Percentiles rank a stretch among this genome's conserved stretches.
These are phyloP conservation scores for Scaptomyza flava DNA, from an alignment of 2,888 invertebrate species.

Conservation along the genomic window DNA sequence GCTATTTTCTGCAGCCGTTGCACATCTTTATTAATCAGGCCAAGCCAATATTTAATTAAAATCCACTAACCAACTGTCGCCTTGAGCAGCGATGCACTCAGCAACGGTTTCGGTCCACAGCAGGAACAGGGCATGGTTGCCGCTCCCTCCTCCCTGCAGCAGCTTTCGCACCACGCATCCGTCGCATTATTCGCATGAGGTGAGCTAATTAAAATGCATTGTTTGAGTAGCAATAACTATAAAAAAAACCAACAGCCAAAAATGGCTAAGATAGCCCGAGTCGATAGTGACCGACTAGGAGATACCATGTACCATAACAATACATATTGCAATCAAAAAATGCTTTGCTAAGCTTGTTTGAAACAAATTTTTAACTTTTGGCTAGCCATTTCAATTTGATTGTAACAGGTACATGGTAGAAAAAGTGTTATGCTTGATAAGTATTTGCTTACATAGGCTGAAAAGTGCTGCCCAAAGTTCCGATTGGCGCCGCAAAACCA, in stretches of 20 bases:
- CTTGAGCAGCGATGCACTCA: conserved; percentile 61
- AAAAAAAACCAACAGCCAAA: conserved; percentile 10
- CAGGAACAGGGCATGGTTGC: conserved; percentile 38
- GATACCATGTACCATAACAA: background rate
- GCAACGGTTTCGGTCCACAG: conserved; percentile 56
- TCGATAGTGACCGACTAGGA: background rate
- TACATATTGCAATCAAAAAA: background rate
- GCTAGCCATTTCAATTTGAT: background rate
- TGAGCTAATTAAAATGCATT: conserved; percentile 75
- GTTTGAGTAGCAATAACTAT: conserved; percentile 40
- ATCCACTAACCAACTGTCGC: conserved; percentile 62
- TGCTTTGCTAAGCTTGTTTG: background rate
- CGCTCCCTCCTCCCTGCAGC: conserved; percentile 45
- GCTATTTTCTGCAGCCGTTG: conserved; percentile 18
- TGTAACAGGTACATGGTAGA: background rate
- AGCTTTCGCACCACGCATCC: conserved; percentile 46
- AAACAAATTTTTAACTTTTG: background rate
- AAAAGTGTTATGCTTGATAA: conserved; percentile 48
- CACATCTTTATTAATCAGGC: conserved; percentile 53
- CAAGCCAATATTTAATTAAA: conserved; percentile 62
- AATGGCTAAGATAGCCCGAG: background rate
- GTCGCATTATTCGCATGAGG: conserved; percentile 33
- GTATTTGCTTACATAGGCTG: conserved; percentile 60
- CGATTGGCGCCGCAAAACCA: conserved; percentile 29
- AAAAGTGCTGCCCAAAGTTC: conserved; percentile 24